Base-by-base conservation (phyloP, 2,797 vertebrate species). In the Amblyopsis hoosieri region DNA sequence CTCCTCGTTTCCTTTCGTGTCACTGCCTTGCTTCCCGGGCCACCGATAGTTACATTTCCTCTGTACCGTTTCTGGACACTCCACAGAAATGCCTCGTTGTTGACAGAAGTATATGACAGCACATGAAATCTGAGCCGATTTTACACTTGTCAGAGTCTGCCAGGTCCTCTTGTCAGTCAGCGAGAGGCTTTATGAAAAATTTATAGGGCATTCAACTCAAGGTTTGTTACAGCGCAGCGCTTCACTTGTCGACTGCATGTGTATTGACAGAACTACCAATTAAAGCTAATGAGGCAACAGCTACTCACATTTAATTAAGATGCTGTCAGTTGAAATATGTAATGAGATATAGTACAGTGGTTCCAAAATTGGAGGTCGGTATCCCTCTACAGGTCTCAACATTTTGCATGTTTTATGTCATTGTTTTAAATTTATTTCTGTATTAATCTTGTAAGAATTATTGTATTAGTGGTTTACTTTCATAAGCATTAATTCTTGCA, bases 31-130 rank as follows among this genome's bases (percentile, higher is more conserved):
- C 64, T 70, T 70, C 64, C 56, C 1, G 8, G 69, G 72, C 68
- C 73, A 72, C 55, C 64, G 61, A 67, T 63, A 61, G 68, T 67
- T 75, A 56, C 64, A 11, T 61, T 82, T 66, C 62, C 69, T 64
- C 33, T 45, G 19, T 51, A 81, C 61, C 62, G 58, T 49, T 75
- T 49, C 59, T 48, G 42, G 61, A 81, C 1, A 42, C 47, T 62
- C 56, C 42, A 70, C 62, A 68, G 64, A 67, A 76, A 55, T 52
- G 31, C 71, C 57, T 75, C 54, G 51, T 46, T 54, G 57, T 37
- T 50, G 57, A 59, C 42, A 57, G 72, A 3, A 10, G 11, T 66
- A 52, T 57, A 31, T 67, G 64, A 75, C 69, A 64, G 31, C 29
- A 60, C 33, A 56, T 17, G 45, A 37, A 69, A 50, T 62, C 45